Base-by-base conservation (phyloP, 2,113 vertebrate genomes). In the Piprites chloris region DNA sequence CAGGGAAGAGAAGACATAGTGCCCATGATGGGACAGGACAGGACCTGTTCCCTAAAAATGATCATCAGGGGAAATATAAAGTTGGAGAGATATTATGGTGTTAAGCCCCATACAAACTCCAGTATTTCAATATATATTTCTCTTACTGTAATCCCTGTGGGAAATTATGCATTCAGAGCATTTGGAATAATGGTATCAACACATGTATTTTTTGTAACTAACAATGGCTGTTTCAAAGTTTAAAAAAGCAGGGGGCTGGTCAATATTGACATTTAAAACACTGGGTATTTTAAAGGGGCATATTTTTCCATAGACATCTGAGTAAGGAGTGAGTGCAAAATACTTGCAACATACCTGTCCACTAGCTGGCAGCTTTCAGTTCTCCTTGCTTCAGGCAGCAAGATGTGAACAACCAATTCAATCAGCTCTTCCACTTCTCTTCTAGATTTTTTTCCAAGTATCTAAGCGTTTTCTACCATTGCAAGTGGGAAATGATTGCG, bases 401-500 rank as follows among this genome's bases (percentile, higher is more conserved):
- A 88, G 53, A 53, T 1, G 0, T 37, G 58, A 90, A 72, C 22
- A 66, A 73, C 28, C 50, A 78, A 74, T 75, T 66, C 28, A 63
- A 89, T 69, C 22, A 84, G 55, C 27, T 71, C 65, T 78, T n/a
- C 15, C 15, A 19, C 63, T 90, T 68, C 17, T 74, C 20, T 85
- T 88, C 63, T 58, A 35, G 6, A 42, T 65, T 39, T 82, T 85
- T 85, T 66, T 20, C 52, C 63, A 66, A 91, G 35, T 39, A 55
- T 46, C 55, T 88, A 83, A 85, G 42, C 37, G 30, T 39, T 47
- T 90, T 83, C 79, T 78, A 26, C 80, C 56, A 89, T 89, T 74
- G 84, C 53, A 95, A 39, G 47, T 67, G 44, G 80, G 56, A 95
- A 93, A 81, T 89, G 19, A 97, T 87, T 93, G 24, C 73, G 84